A percentile compares a stretch with the other conserved stretches of the same genome.
phyloP scores from a whole-genome alignment of 2,888 invertebrate species.

The Argyra leucocephala region DNA sequence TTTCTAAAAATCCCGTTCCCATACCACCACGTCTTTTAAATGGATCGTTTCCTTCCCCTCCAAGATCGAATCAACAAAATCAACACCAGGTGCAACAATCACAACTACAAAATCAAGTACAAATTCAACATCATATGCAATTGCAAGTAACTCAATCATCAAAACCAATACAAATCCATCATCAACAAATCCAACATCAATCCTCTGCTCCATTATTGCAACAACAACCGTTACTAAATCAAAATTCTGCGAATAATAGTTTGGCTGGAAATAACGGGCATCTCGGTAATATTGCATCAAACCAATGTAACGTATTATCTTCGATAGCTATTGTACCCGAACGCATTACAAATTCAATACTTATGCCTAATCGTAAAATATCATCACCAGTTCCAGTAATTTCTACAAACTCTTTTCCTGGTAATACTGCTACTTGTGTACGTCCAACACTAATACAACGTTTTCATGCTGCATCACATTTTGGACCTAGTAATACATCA shows the following conservation, averaged over 20 bases:
- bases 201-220: background rate
- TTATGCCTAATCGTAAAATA: background rate
- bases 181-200: no score
- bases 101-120: background rate
- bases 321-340: background rate
- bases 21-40: conserved; percentile 33
- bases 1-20: conserved; percentile 32
- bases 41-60: background rate
- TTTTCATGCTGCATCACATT: background rate
- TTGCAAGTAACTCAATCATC: conserved; percentile 13
- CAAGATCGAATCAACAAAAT: background rate
- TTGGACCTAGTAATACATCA: background rate
- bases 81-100: background rate
- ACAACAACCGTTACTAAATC: background rate
- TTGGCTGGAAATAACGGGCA: no score
- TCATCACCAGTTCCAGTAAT: background rate
- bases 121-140: conserved; percentile 16
- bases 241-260: no score
- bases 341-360: background rate
- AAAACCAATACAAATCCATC: background rate
- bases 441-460: background rate
- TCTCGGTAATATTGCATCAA: no score
- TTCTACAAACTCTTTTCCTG: background rate
- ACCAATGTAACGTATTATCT: background rate
- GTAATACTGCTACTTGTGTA: background rate